Percentiles rank a stretch among this genome's conserved stretches.
phyloP scores from a whole-genome alignment of 2,888 invertebrate species.

The Nasonia oneida region DNA sequence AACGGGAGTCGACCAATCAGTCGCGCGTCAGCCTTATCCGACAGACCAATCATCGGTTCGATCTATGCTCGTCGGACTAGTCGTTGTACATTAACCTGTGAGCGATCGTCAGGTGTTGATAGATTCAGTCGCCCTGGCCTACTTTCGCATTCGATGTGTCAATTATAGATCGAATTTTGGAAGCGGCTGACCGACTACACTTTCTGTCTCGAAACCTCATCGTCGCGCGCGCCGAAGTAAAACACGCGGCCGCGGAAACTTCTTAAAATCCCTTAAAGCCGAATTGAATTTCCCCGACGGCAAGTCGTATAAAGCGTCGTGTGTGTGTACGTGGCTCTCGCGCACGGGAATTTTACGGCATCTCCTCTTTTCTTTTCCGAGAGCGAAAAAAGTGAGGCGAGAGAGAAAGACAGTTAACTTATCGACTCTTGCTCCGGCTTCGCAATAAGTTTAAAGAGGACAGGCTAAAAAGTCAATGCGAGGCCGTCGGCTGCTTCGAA shows the following conservation, averaged over 20 bases:
- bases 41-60: not conserved
- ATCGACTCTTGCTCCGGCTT: not conserved
- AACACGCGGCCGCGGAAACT: not conserved
- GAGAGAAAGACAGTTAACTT: not conserved
- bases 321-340: slow-evolving; percentile 3
- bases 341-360: not conserved
- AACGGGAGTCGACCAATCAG: not conserved
- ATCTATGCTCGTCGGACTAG: not conserved
- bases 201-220: not conserved
- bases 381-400: not conserved
- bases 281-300: slow-evolving; percentile 30
- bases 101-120: not conserved
- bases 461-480: not conserved
- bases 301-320: slow-evolving; percentile 3
- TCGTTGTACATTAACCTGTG: not conserved
- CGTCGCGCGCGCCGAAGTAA: not conserved
- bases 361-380: not conserved
- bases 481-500: not conserved
- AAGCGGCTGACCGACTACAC: not conserved
- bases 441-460: not conserved
- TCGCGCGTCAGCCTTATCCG: not conserved
- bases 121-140: not conserved
- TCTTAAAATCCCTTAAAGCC: slow-evolving; percentile 16
- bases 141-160: not conserved
- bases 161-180: not conserved